These are phyloP conservation scores for Lasioglossum calceatum DNA, from an alignment of 2,888 invertebrate species.

Conservation along the genomic window DNA sequence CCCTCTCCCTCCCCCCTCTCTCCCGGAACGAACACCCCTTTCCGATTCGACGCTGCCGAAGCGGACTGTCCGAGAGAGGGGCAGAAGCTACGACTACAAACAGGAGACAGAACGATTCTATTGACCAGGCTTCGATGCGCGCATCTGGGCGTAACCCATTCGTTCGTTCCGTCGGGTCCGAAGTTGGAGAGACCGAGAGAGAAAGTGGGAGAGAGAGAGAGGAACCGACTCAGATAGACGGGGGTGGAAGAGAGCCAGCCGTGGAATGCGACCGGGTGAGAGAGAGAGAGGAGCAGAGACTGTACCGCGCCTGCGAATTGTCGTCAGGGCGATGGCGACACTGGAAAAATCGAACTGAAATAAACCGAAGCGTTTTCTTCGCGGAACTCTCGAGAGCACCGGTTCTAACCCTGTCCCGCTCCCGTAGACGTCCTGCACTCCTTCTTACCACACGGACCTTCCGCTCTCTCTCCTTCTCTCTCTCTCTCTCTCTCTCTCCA, in stretches of 20 bases:
- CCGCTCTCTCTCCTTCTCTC: conserved; percentile 29
- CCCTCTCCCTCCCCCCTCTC: neutral
- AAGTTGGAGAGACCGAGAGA: conserved; percentile 45
- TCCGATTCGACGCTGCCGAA: conserved; percentile 67
- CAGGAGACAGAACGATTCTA: conserved; percentile 79
- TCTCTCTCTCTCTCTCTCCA: conserved; percentile 19
- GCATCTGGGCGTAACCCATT: conserved; percentile 85
- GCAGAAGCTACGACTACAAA: conserved; percentile 60
- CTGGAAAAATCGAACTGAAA: conserved; percentile 84
- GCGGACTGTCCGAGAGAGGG: conserved; percentile 60
- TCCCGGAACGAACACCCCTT: conserved; percentile 67
- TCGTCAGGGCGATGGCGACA: conserved; percentile 83
- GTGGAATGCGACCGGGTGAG: conserved; percentile 37
- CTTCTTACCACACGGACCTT: conserved; percentile 36
- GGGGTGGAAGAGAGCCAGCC: conserved; percentile 55
- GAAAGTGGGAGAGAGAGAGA: conserved; percentile 52
- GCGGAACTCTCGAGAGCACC: conserved; percentile 67
- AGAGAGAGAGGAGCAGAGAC: conserved; percentile 64
- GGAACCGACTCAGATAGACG: conserved; percentile 38
- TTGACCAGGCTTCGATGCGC: conserved; percentile 85
- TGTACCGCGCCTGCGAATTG: conserved; percentile 84
- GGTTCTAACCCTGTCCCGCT: conserved; percentile 37
- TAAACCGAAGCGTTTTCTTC: conserved; percentile 83
- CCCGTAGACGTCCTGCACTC: conserved; percentile 28
- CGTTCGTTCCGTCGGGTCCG: conserved; percentile 71